Conservation (phyloP, 1,140 invertebrate genomes). For the Sweltsa coloradensis region DNA sequence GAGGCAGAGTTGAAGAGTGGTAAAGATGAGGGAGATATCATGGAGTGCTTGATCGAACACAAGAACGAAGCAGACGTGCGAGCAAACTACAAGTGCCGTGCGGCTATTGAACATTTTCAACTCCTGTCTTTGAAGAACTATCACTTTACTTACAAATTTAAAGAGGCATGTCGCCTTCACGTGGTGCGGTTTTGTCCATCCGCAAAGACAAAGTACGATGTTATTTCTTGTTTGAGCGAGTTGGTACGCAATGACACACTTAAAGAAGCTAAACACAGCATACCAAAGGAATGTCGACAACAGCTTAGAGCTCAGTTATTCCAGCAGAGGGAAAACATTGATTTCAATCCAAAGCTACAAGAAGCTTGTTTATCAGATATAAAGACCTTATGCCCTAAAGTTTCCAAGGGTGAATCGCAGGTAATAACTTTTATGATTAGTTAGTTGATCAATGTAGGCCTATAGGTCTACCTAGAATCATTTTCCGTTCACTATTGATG, state of each 20-base stretch:
- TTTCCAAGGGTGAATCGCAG: conserved; percentile 63
- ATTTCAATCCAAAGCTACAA: conserved; percentile 70
- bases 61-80: conserved; percentile 75
- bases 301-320: conserved; percentile 81
- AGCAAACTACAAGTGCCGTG: conserved; percentile 71
- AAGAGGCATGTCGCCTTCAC: conserved; percentile 78
- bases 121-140: conserved; percentile 88
- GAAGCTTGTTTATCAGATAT: conserved; percentile 65
- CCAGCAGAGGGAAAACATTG: conserved; percentile 74
- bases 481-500: too few species aligned
- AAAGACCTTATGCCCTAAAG: conserved; percentile 53
- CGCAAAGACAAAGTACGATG: conserved; percentile 44
- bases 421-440: too few species aligned
- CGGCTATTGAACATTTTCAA: conserved; percentile 90
- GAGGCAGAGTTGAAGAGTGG: conserved; percentile 49
- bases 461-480: too few species aligned
- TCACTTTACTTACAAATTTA: conserved; percentile 90
- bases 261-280: conserved; percentile 54
- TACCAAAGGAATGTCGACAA: conserved; percentile 75
- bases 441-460: too few species aligned
- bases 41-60: conserved; percentile 68
- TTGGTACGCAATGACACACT: conserved; percentile 83
- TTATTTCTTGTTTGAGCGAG: conserved; percentile 84
- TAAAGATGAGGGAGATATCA: conserved; percentile 46
- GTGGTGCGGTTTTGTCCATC: conserved; percentile 68